Percentiles rank a stretch among this genome's conserved stretches.
Evolutionary conservation across 2,888 invertebrate genomes (phyloP).

Genomic region (Limnephilus marmoratus): DNA sequence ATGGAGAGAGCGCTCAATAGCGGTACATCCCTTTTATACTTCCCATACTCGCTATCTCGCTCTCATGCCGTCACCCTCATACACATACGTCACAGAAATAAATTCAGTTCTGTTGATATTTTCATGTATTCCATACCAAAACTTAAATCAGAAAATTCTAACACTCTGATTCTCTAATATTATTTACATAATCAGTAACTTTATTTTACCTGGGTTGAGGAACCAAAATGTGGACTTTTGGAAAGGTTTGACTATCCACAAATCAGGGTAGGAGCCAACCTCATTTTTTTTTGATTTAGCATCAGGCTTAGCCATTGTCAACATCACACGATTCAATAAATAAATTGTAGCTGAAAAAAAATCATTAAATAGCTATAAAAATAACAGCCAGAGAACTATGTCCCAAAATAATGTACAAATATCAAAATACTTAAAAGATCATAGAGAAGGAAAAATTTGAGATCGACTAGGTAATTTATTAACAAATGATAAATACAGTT

Average conservation of each 20-base stretch:
- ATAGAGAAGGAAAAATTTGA: not conserved
- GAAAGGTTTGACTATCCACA: conserved; percentile 85
- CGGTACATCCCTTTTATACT: no score
- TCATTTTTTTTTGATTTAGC: conserved; percentile 74
- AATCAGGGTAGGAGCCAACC: conserved; percentile 78
- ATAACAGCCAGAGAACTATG: no score
- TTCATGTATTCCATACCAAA: no score
- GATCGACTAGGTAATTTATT: not conserved
- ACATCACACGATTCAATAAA: conserved; percentile 86
- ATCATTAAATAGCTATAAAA: not conserved
- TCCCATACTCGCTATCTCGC: no score
- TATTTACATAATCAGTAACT: no score
- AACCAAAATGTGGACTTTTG: conserved; percentile 88
- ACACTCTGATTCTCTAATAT: no score
- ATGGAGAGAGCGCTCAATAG: no score
- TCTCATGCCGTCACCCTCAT: no score
- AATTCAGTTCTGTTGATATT: no score
- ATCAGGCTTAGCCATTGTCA: conserved; percentile 78
- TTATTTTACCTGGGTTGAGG: conserved; percentile 81
- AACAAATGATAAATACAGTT: no score
- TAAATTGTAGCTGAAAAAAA: conserved; percentile 84
- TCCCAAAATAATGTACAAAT: not conserved
- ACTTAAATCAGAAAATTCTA: no score
- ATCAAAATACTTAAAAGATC: not conserved
- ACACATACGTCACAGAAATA: no score